Evolutionary conservation across 2,113 vertebrate species (phyloP), one percentile per base, ranked within the genome.

Genomic region (Eptesicus fuscus): DNA sequence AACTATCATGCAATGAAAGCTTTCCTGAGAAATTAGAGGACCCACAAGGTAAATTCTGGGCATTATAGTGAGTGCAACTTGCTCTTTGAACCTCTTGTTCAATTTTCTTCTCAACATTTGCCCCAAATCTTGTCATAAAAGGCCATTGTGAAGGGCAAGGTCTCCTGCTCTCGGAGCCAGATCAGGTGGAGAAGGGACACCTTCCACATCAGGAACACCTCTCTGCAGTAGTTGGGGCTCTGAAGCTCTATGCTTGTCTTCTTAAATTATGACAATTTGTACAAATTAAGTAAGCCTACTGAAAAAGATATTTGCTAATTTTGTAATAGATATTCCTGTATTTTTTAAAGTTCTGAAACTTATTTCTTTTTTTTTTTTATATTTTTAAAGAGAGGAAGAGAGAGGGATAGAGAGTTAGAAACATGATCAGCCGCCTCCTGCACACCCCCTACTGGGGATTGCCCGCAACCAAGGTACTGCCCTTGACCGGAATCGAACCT

Each of bases 11-110:
- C 96, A 98, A 98, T 98, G 99, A 99, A 98, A 98, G 97, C 95
- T 96, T 98, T 94, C 98, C 98, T 97, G 99, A 99, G 98, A 99
- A 99, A 97, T 97, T 98, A 96, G 98, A 99, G 96, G 98, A 99
- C 73, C 97, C 97, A 78, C 99, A 99, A 99, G 99, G 99, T 99
- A 99, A 98, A 78, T 96, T 87, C 93, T 83, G 92, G 90, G 11
- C 88, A 42, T 88, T 77, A 32, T 53, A 82, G 25, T 80, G 84
- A 25, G 28, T 63, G 30, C 51, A 82, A 2, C 30, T 65, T 74
- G 20, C 35, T 65, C 77, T 80, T 18, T 67, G 70, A 70, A 42
- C 59, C 30, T 30, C 51, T 51, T 77, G 18, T 77, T 65, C 53
- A 20, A 7, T 70, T 61, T 49, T 90, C 65, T 56, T 83, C 71